A percentile compares a stretch with the other conserved stretches of the same genome.
Conservation (phyloP, 1,140 invertebrate species). For the Lysiphlebus fabarum region DNA sequence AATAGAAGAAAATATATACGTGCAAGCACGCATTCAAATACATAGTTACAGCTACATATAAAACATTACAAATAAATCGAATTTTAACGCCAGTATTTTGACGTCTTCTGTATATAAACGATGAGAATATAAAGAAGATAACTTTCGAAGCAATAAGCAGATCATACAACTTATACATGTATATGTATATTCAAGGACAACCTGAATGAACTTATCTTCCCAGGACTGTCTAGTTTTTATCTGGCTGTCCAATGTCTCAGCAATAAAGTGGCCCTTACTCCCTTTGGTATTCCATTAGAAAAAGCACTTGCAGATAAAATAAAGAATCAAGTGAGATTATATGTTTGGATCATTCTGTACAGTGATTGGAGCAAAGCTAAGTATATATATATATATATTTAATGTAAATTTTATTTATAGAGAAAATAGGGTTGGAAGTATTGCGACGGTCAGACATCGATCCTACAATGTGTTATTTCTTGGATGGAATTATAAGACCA, state of each 20-base stretch:
- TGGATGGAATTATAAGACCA: slow-evolving; percentile 2
- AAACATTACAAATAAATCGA: slow-evolving; percentile 22
- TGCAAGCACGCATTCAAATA: background rate
- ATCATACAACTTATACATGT: too few relatives aligned
- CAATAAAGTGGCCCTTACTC: too few relatives aligned
- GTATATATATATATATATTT: too few relatives aligned
- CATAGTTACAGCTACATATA: background rate
- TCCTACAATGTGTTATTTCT: slow-evolving; percentile 24
- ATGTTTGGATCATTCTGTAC: too few relatives aligned
- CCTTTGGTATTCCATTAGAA: too few relatives aligned
- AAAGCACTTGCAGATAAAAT: too few relatives aligned
- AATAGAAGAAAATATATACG: slow-evolving; percentile 3
- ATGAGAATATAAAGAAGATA: slow-evolving; percentile 21
- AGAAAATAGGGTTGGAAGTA: slow-evolving; percentile 31
- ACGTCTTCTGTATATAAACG: background rate
- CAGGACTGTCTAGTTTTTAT: slow-evolving; percentile 1
- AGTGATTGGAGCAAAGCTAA: too few relatives aligned
- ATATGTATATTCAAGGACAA: background rate
- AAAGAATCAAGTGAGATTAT: too few relatives aligned
- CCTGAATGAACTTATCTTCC: background rate
- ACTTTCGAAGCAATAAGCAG: slow-evolving; percentile 12
- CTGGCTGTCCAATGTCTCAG: too few relatives aligned
- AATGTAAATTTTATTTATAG: slow-evolving; percentile 31
- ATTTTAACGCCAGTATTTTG: slow-evolving; percentile 19
- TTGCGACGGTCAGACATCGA: slow-evolving; percentile 40